Evolutionary conservation across 2,797 vertebrate genomes (phyloP), one percentile per base, ranked within the genome.

Genomic region (Microcaecilia unicolor): DNA sequence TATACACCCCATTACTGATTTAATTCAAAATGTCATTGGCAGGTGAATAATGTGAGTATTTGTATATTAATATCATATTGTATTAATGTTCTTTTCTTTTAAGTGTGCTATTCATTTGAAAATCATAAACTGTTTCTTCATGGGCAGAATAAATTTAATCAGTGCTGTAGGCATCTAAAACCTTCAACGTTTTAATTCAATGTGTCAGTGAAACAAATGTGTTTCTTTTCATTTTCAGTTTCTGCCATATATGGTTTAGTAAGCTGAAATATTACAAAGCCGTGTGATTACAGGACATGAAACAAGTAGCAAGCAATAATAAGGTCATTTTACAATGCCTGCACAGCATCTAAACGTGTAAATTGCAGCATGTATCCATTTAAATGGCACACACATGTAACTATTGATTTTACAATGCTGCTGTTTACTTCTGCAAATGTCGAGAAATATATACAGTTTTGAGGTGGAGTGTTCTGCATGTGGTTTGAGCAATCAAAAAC

Each of bases 1-100:
- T 78, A 69, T 59, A 68, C 48, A 73, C 61, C 58, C 73, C 69
- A 78, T 81, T 80, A 78, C 78, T 74, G 77, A 71, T 83, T 80
- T 74, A 75, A 83, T 78, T 76, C 70, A 64, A 54, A 75, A 76
- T 72, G 74, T 76, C 76, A 74, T 59, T 62, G 46, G 63, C 67
- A 78, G 73, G 70, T 82, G 76, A 84, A 76, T 79, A 66, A 75
- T 74, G 66, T 68, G 64, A 60, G 44, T 68, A 67, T 77, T 79
- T 76, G 62, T 80, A 48, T 76, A 75, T 83, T 78, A 75, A 74
- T 74, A 77, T 70, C 62, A 65, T 72, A 74, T 72, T 75, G 67
- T 70, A 72, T 81, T 80, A 78, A 74, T 74, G 58, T 39, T 74
- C 57, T 51, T 49, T 76, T 77, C 67, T 61, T 71, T 75, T 78